Evolutionary conservation across 2,113 vertebrate genomes (phyloP).

Genomic region (Saccopteryx bilineata): DNA sequence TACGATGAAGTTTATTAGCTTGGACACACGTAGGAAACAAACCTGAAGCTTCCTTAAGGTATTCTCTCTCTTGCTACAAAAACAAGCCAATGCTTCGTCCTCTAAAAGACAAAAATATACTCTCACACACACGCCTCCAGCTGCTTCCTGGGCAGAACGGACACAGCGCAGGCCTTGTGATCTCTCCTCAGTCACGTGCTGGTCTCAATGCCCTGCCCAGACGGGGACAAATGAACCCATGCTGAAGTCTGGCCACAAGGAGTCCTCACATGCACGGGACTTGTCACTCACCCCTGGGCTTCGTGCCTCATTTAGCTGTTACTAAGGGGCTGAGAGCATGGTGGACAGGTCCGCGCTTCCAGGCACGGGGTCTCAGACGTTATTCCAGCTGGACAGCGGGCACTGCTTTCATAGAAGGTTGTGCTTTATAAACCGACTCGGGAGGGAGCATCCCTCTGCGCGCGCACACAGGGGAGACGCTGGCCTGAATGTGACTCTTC

Average conservation of each 20-base stretch:
- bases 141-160: background rate
- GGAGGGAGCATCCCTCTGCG: background rate
- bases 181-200: no score
- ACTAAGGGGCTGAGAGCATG: background rate
- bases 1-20: background rate
- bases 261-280: background rate
- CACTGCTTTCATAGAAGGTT: background rate
- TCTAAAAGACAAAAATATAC: background rate
- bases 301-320: background rate
- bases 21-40: background rate
- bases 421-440: background rate
- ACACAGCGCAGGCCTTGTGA: background rate
- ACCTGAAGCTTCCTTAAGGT: background rate
- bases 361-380: background rate
- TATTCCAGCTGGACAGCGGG: background rate
- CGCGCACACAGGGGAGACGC: rapidly evolving
- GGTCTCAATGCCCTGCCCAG: background rate
- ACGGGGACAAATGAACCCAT: background rate
- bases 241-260: background rate
- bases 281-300: background rate
- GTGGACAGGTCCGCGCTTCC: background rate
- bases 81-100: background rate
- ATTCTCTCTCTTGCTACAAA: background rate
- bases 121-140: background rate
- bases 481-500: background rate